phyloP scores from a whole-genome alignment of 2,888 invertebrate genomes.

The Pristionchus exspectatus region DNA sequence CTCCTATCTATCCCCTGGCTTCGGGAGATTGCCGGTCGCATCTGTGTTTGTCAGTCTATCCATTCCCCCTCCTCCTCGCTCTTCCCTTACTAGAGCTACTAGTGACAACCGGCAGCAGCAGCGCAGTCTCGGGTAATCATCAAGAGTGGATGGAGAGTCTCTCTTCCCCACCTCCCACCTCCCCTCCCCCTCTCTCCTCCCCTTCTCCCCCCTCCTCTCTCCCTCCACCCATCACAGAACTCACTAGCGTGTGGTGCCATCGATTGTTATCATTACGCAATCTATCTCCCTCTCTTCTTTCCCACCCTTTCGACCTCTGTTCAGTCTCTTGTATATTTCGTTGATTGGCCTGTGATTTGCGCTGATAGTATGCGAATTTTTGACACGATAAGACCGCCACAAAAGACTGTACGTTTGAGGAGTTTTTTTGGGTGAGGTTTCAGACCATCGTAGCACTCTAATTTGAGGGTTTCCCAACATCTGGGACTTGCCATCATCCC shows the following conservation, averaged over 20 bases:
- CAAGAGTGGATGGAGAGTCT: slow-evolving; percentile 31
- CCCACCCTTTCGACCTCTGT: not conserved
- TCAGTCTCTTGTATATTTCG: not conserved
- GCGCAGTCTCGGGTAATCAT: slow-evolving; percentile 43
- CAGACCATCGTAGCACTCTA: no score
- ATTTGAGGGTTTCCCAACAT: no score
- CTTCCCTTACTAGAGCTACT: not conserved
- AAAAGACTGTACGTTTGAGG: no score
- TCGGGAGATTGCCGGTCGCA: slow-evolving; percentile 24
- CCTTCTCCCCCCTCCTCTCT: not conserved
- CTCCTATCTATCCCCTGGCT: not conserved
- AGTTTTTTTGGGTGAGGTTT: no score
- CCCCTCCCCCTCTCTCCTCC: not conserved
- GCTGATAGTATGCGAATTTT: no score
- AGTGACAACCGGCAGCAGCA: slow-evolving; percentile 17
- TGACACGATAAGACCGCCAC: no score
- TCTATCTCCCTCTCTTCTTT: not conserved
- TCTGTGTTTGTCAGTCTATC: slow-evolving; percentile 42
- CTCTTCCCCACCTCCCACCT: not conserved
- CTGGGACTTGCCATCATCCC: not conserved
- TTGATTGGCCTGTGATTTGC: not conserved
- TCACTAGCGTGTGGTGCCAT: slow-evolving; percentile 10
- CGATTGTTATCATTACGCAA: slow-evolving; percentile 50
- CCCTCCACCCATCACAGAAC: not conserved
- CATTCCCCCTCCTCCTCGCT: not conserved